These are phyloP conservation scores for Ctenopoma kingsleyae DNA, from an alignment of 2,797 vertebrate genomes.

Conservation along the genomic window DNA sequence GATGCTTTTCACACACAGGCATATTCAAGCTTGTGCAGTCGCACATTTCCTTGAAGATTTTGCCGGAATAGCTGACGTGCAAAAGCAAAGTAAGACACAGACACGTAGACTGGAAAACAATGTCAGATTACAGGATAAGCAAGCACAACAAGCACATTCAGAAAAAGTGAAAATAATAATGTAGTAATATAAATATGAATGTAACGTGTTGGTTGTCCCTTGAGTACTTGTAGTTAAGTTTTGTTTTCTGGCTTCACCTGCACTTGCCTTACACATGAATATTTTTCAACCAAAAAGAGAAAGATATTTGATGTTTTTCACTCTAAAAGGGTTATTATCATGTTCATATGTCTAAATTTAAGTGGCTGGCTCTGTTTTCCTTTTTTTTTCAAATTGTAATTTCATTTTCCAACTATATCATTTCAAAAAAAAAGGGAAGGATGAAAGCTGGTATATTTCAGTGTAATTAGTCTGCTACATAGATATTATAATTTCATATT, in stretches of 20 bases:
- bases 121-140: constrained; percentile 12
- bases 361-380: neutral
- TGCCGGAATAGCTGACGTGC: constrained; percentile 8
- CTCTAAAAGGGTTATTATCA: too few species aligned
- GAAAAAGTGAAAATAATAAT: too few species aligned
- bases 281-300: too few species aligned
- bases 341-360: too few species aligned
- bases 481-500: neutral
- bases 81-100: constrained; percentile 13
- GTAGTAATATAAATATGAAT: too few species aligned
- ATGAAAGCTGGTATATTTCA: too few species aligned
- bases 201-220: too few species aligned
- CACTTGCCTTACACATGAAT: too few species aligned
- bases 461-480: neutral
- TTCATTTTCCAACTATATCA: neutral
- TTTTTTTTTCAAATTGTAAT: neutral
- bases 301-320: too few species aligned
- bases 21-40: constrained; percentile 21
- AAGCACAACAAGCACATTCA: too few species aligned
- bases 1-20: constrained; percentile 59
- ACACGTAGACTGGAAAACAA: neutral
- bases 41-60: neutral
- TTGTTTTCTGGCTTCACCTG: too few species aligned
- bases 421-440: neutral
- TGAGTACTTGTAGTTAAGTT: too few species aligned